Base-by-base conservation (phyloP, 2,797 vertebrate species). In the Crocodylus rhombifer region DNA sequence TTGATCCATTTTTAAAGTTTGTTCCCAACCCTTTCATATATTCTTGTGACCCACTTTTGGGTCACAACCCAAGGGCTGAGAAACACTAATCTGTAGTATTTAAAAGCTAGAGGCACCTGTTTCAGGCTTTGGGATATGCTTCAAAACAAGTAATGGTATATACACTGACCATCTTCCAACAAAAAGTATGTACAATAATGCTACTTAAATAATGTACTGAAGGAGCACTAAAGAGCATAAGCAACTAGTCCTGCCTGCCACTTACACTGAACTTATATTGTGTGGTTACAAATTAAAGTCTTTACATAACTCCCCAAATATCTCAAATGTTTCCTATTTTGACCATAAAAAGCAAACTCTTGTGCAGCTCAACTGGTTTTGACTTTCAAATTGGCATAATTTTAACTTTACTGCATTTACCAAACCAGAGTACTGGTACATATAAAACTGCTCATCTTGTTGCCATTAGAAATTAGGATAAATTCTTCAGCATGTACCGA, bases 301-400 rank as follows among this genome's bases (percentile, higher is more conserved):
- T 97, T 96, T 96, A 97, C 95, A 96, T 94, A 97, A 95, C 94
- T 91, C 91, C 92, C 87, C 78, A 96, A 97, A 95, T 93, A 97
- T 95, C 95, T 93, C 95, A 95, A 97, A 94, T 96, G 96, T 94
- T 97, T 97, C 96, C 95, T 97, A 96, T 96, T 96, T 96, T 86
- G 85, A 95, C 95, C 95, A 95, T 93, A 93, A 95, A 94, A 93
- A 86, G 91, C 55, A 91, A 64, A 67, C 73, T 91, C 91, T 96
- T 95, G 84, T 94, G 82, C 88, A 96, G 88, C 86, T 90, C 84
- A 84, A 92, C 88, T 93, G 84, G 93, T 89, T 96, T 95, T 95
- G 93, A 96, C 96, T 97, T 96, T 95, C 94, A 95, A 93, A 96
- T 94, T 95, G 94, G 94, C 86, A 84, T 95, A 94, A 94, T 93